These are phyloP conservation scores for Paratilapia polleni DNA, from an alignment of 2,113 vertebrate genomes.

Conservation along the genomic window DNA sequence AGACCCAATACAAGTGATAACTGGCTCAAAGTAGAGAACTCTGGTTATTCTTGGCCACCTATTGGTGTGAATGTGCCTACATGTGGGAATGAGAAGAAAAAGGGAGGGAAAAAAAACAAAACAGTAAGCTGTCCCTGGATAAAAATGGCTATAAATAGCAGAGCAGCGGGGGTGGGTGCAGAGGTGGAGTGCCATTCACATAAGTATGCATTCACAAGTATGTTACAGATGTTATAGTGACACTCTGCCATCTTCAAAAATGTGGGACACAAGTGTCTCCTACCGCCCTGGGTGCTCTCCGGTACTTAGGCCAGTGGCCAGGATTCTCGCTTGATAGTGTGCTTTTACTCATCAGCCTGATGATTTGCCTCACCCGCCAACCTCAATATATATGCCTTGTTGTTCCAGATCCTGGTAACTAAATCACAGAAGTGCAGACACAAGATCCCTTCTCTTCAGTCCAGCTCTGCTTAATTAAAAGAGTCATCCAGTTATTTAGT, in stretches of 20 bases:
- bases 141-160: background rate
- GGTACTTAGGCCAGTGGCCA: background rate
- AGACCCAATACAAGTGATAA: background rate
- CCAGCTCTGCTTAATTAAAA: background rate
- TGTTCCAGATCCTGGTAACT: background rate
- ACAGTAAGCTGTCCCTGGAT: background rate
- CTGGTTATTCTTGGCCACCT: background rate
- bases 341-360: background rate
- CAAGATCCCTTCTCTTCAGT: background rate
- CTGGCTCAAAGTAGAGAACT: background rate
- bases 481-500: constrained; percentile 9
- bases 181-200: background rate
- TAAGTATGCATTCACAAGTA: background rate
- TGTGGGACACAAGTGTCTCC: background rate
- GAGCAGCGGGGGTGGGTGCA: background rate
- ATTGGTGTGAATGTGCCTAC: constrained; percentile 9
- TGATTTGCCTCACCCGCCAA: background rate
- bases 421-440: background rate
- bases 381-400: background rate
- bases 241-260: background rate
- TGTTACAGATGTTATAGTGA: background rate
- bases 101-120: background rate
- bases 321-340: background rate
- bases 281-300: constrained; percentile 3
- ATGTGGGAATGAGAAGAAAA: background rate